Conservation (phyloP, 2,888 invertebrate species). For the Prosopocoilus inquinatus region DNA sequence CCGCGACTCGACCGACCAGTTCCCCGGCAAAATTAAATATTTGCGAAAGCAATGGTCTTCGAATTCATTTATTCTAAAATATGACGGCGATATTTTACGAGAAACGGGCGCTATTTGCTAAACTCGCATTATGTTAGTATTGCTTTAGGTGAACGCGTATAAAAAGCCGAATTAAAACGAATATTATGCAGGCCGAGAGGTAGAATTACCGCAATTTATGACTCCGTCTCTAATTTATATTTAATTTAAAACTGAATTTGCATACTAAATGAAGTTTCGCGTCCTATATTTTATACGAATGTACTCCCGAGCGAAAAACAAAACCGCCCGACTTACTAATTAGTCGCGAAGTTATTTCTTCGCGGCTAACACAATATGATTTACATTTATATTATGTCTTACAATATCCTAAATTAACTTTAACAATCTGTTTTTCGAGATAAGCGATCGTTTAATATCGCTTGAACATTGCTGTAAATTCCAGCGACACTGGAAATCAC, state of each 20-base stretch:
- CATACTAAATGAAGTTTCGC: conserved; percentile 13
- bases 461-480: no score
- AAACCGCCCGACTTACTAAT: conserved; percentile 4
- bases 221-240: conserved; percentile 9
- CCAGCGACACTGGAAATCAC: no score
- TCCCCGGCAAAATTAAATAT: conserved; percentile 5
- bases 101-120: background rate
- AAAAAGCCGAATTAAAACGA: background rate
- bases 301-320: background rate
- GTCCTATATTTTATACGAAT: conserved; percentile 11
- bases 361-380: background rate
- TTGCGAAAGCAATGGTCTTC: background rate
- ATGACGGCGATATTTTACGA: background rate
- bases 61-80: background rate
- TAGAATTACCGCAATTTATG: background rate
- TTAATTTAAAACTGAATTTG: conserved; percentile 14
- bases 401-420: no score
- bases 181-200: background rate
- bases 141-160: background rate
- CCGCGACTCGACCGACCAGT: background rate
- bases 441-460: no score
- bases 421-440: no score
- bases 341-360: conserved; percentile 8
- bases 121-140: no score
- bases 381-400: background rate